phyloP scores from a whole-genome alignment of 2,888 invertebrate genomes.

The Argyresthia goedartella region DNA sequence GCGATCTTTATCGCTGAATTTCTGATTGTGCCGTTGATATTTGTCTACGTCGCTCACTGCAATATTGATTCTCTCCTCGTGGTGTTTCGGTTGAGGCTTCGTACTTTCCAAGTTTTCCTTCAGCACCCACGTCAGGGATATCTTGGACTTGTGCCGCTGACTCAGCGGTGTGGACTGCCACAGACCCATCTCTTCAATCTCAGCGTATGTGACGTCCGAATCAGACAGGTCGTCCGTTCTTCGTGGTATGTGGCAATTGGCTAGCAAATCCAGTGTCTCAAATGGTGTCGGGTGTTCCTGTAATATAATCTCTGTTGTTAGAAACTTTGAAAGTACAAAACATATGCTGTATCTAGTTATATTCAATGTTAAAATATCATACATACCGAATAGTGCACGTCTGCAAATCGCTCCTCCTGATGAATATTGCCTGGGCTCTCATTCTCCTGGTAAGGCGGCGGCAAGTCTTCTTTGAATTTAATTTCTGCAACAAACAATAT shows the following conservation, averaged over 20 bases:
- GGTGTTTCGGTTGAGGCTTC: slow-evolving; percentile 29
- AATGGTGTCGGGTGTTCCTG: slow-evolving; percentile 21
- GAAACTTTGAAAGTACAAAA: not conserved
- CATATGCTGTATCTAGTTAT: not conserved
- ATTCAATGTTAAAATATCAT: not conserved
- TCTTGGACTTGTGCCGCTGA: slow-evolving; percentile 70
- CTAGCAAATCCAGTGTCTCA: slow-evolving; percentile 33
- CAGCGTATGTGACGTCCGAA: slow-evolving; percentile 48
- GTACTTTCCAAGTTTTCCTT: slow-evolving; percentile 71
- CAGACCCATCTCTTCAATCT: slow-evolving; percentile 59
- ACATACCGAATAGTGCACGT: not conserved
- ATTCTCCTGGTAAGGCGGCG: slow-evolving; percentile 54
- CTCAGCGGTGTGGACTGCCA: slow-evolving; percentile 62
- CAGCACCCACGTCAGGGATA: slow-evolving; percentile 82
- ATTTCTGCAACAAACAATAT: slow-evolving; percentile 31
- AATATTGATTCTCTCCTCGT: slow-evolving; percentile 25
- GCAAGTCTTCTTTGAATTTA: slow-evolving; percentile 41
- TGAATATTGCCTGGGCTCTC: slow-evolving; percentile 19
- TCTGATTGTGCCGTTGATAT: slow-evolving; percentile 25
- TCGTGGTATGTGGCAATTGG: slow-evolving; percentile 41
- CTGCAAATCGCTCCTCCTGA: not conserved
- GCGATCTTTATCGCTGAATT: slow-evolving; percentile 32
- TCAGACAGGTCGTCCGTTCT: slow-evolving; percentile 25
- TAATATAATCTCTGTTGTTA: not conserved
- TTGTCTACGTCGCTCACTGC: slow-evolving; percentile 25